Conservation (phyloP, 1,140 invertebrate genomes). For the Lepidostoma basale region DNA sequence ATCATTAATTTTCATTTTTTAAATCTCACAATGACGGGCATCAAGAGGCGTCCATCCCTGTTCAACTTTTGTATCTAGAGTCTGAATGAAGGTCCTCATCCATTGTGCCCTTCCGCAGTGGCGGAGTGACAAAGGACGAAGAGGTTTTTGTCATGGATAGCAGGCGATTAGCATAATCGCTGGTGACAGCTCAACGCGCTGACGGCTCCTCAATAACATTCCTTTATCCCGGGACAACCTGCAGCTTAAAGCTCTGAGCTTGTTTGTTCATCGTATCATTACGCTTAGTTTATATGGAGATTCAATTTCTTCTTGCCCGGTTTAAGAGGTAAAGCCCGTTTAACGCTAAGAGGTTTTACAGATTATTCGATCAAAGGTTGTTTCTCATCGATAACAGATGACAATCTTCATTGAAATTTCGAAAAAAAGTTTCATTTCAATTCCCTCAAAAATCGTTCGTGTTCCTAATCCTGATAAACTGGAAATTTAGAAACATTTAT, state of each 20-base stretch:
- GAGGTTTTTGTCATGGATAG: constrained; percentile 1
- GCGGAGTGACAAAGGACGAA: constrained; percentile 7
- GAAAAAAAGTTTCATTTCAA: no score
- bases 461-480: no score
- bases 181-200: constrained; percentile 33
- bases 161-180: constrained; percentile 32
- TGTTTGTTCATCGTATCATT: background rate
- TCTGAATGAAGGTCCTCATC: background rate
- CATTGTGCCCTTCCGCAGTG: background rate
- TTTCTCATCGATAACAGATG: no score
- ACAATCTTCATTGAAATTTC: no score
- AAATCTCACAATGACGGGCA: no score
- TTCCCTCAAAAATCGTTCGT: no score
- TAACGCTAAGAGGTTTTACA: no score
- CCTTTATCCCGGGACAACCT: constrained; percentile 2
- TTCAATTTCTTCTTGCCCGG: no score
- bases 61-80: constrained; percentile 3
- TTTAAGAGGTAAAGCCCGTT: no score
- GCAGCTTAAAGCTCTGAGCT: constrained; percentile 9
- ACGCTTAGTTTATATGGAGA: background rate
- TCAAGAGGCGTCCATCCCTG: background rate
- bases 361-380: no score
- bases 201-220: constrained; percentile 32
- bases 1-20: no score
- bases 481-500: no score